These are phyloP conservation scores for Terrapene triunguis DNA, from an alignment of 2,113 vertebrate species.

Conservation along the genomic window DNA sequence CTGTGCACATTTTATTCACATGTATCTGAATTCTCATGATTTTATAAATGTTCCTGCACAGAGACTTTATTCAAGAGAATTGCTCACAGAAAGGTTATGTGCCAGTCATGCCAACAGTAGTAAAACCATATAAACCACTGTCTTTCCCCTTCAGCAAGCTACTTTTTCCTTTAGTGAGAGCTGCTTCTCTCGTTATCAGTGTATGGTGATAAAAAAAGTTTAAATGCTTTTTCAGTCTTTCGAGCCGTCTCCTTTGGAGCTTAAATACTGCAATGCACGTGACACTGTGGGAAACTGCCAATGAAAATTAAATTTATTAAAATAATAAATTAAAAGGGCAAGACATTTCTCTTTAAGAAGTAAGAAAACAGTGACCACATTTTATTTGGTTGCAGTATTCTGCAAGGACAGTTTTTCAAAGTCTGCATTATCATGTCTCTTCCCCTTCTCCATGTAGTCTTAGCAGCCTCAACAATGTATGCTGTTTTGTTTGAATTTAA, in stretches of 20 bases:
- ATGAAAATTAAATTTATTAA: neutral
- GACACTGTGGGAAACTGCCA: neutral
- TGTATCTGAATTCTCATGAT: slow-evolving; percentile 14
- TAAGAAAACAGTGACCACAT: neutral
- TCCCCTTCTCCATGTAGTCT: neutral
- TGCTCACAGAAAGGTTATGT: slow-evolving; percentile 52
- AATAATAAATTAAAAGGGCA: neutral
- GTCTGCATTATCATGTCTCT: neutral
- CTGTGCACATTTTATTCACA: slow-evolving; percentile 4
- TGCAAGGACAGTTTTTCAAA: neutral
- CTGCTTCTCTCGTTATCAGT: neutral
- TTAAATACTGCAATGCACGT: neutral
- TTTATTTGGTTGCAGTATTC: neutral
- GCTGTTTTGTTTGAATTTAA: neutral
- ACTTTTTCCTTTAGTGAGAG: neutral
- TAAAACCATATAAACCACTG: neutral
- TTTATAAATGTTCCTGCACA: slow-evolving; percentile 39
- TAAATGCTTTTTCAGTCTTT: neutral
- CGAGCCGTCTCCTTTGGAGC: neutral
- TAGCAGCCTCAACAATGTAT: neutral
- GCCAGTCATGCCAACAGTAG: slow-evolving; percentile 29
- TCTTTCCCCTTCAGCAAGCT: neutral
- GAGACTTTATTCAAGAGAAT: slow-evolving; percentile 52
- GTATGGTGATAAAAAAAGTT: slow-evolving; percentile 41
- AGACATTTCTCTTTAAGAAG: neutral